Evolutionary conservation across 2,113 vertebrate species (phyloP).

Genomic region (Puffinus mauretanicus): DNA sequence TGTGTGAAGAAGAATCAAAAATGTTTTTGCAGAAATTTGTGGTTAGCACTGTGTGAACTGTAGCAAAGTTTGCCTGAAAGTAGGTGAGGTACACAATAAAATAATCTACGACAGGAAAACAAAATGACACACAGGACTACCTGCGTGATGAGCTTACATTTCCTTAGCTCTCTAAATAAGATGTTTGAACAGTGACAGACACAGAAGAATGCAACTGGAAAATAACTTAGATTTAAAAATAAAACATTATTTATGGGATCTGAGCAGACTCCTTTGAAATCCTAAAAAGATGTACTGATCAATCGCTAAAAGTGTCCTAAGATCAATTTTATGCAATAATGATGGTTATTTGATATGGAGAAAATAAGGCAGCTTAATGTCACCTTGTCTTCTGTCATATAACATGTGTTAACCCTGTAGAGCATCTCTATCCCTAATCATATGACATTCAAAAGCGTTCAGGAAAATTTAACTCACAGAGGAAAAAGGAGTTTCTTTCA

Average conservation of each 20-base stretch:
- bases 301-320: background rate
- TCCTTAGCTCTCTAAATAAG: background rate
- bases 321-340: background rate
- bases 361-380: background rate
- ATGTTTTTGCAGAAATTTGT: background rate
- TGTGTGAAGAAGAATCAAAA: background rate
- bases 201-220: background rate
- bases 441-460: background rate
- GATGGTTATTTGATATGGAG: background rate
- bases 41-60: background rate
- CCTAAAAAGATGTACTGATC: background rate
- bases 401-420: background rate
- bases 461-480: background rate
- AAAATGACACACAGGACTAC: background rate
- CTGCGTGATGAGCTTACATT: background rate
- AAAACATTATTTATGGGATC: background rate
- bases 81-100: background rate
- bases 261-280: background rate
- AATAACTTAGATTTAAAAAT: background rate
- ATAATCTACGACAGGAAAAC: background rate
- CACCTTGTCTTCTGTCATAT: background rate
- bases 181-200: background rate
- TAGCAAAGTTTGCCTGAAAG: background rate
- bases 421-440: background rate
- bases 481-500: background rate